Percentiles rank a stretch among this genome's conserved stretches.
These are phyloP conservation scores for Orchestia grillus DNA, from an alignment of 1,140 invertebrate genomes.

Conservation along the genomic window DNA sequence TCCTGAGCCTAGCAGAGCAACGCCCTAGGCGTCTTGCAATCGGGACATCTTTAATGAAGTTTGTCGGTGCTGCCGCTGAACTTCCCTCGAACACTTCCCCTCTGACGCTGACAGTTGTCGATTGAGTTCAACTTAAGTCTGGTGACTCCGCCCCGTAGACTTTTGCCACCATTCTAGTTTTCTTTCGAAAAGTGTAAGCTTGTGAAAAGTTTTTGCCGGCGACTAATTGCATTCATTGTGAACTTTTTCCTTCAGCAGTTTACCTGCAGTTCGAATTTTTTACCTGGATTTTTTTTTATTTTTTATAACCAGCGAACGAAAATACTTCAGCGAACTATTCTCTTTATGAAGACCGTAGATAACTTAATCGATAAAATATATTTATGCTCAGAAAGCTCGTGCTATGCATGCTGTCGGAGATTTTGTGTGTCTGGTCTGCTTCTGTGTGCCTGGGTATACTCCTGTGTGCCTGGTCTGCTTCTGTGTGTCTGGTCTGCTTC, in stretches of 20 bases:
- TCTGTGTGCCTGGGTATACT: too few species aligned
- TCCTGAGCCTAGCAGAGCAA: background rate
- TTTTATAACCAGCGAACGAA: background rate
- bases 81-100: background rate
- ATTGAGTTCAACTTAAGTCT: conserved; percentile 38
- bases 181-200: background rate
- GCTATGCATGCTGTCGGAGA: too few species aligned
- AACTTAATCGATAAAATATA: too few species aligned
- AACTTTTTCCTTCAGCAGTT: background rate
- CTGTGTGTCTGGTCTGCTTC: too few species aligned
- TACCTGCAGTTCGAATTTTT: background rate
- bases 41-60: conserved; percentile 48
- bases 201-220: background rate
- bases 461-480: too few species aligned
- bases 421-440: too few species aligned
- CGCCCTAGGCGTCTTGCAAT: background rate
- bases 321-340: too few species aligned
- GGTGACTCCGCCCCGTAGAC: conserved; percentile 29
- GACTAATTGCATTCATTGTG: conserved; percentile 27
- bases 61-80: conserved; percentile 7
- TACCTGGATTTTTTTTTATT: background rate
- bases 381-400: too few species aligned
- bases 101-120: conserved; percentile 42
- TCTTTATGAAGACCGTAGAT: too few species aligned
- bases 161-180: background rate